Evolutionary conservation across 2,888 invertebrate genomes (phyloP), one percentile per base, ranked within the genome.

Genomic region (Lasioglossum vierecki): DNA sequence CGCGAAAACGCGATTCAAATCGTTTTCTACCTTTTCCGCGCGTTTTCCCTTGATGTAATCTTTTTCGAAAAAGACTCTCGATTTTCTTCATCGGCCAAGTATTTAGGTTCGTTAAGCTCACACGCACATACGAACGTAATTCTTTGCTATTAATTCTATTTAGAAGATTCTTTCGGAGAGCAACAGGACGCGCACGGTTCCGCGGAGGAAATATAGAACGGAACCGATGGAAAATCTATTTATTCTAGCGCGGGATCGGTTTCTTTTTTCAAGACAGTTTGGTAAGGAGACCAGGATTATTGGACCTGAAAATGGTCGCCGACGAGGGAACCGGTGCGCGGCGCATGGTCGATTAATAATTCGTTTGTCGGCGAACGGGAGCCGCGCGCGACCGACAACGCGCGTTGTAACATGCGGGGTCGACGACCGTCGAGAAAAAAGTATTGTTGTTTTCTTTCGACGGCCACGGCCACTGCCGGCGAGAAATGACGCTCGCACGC

Each of bases 371-470:
- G 18, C 39, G 68, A 35, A 35, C 13, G 8, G 18, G 66, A 35
- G 35, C 41, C 71, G 71, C 44, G n/a, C 41, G n/a, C 41, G 70
- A n/a, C n/a, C 44, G 18, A 46, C 30, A 30, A 72, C 18, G 30
- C 71, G 13, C 53, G 53, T 57, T n/a, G 26, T 13, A 41, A 26
- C 46, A 6, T 13, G 5, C 53, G 41, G 11, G 85, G 72, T 86
- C 79, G 66, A 82, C 57, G 85, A 22, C 86, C 85, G 70, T 30
- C 57, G 77, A 76, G 78, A 80, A 78, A 80, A 73, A 84, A 63
- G 76, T 57, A 80, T 83, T 63, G 85, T 82, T 89, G 85, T 85
- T 89, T 84, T 80, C 83, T 87, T 85, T 82, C 77, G 76, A 76
- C 80, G 84, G 72, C 53, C 73, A 71, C 80, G 84, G 72, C 53